A percentile compares a stretch with the other conserved stretches of the same genome.
phyloP scores from a whole-genome alignment of 2,888 invertebrate genomes.

The Harpagoxenus sublaevis region DNA sequence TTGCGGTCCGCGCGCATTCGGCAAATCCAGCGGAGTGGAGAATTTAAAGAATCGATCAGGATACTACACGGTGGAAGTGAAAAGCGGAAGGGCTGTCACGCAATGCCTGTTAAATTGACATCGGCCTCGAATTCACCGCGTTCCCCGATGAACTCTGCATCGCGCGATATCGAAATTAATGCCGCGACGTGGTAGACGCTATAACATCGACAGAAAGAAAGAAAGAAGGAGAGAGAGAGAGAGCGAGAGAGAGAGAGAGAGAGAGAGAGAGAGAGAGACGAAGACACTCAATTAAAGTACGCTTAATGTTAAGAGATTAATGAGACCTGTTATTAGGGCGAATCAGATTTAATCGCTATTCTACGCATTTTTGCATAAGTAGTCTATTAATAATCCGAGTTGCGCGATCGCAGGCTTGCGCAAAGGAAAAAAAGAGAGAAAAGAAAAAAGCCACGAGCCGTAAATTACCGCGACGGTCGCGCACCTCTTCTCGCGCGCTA shows the following conservation, averaged over 20 bases:
- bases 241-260: not conserved
- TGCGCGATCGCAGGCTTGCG: not conserved
- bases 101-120: constrained; percentile 35
- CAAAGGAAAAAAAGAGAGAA: not conserved
- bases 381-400: not conserved
- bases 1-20: constrained; percentile 59
- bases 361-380: not conserved
- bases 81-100: constrained; percentile 45
- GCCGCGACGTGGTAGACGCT: constrained; percentile 19
- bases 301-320: constrained; percentile 7
- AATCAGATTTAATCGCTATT: constrained; percentile 15
- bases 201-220: not conserved
- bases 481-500: constrained; percentile 4
- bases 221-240: not conserved
- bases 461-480: constrained; percentile 25
- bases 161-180: constrained; percentile 41
- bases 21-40: constrained; percentile 40
- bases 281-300: not conserved
- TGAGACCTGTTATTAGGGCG: not conserved
- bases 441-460: not conserved
- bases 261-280: not conserved
- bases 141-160: constrained; percentile 15
- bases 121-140: constrained; percentile 37
- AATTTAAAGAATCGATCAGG: constrained; percentile 64
- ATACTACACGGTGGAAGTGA: constrained; percentile 19